Evolutionary conservation across 2,888 invertebrate genomes (phyloP), one percentile per base, ranked within the genome.

Genomic region (Lutraria lutraria): DNA sequence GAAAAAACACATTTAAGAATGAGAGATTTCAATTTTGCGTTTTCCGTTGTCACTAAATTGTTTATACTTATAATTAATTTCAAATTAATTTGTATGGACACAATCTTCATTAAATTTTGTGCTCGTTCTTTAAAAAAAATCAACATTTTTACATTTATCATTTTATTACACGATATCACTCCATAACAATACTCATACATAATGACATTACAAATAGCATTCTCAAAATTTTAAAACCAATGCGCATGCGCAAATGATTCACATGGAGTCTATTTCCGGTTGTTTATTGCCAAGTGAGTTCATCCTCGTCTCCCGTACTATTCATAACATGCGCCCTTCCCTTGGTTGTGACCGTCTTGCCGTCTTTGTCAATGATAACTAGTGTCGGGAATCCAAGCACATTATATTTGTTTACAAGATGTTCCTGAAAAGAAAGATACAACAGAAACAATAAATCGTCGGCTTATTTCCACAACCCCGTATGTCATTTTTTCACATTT

Each of bases 351-450:
- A 86, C 81, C 12, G 82, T 53, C n/a, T 84, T 82, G 19, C 91
- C 91, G 12, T 43, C 15, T 52, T 76, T 85, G 56, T 91, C 87
- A 53, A 95, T 25, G 31, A 95, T 76, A 0, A 95, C 84, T 1
- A 95, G 89, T 8, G 92, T 92, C 12, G 95, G 95, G 60, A 95
- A 94, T 16, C 95, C 94, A 0, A 89, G 81, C 0, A 95, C 89
- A 0, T 88, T 90, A 83, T 92, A 94, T 76, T 89, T 92, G 12
- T 84, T n/a, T 1, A 89, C 80, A 15, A 93, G 56, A 31, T 80
- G n/a, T 19, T 87, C 88, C 93, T 93, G 90, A 85, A 88, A 25
- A 72, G 25, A 56, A 43, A 43, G 43, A 43, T 43, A 4, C 8
- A 43, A 34, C 54, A 31, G 29, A 72, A 52, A 60, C 80, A 56